phyloP scores from a whole-genome alignment of 2,888 invertebrate genomes.

The Dryomyza anilis region DNA sequence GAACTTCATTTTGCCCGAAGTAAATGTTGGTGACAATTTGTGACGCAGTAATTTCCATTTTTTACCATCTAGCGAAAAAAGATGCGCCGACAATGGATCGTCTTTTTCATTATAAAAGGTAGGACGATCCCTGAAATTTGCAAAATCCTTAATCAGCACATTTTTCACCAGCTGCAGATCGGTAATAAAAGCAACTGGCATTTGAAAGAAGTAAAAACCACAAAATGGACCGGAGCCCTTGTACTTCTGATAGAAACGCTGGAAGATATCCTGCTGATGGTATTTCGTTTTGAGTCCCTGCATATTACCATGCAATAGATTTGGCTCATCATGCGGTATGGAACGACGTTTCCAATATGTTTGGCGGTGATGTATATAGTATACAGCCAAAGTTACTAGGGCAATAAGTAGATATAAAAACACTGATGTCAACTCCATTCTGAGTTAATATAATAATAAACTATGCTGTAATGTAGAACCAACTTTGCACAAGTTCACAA shows the following conservation, averaged over 20 bases:
- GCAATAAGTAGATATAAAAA: too few species aligned
- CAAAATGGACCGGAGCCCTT: constrained; percentile 38
- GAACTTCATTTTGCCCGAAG: constrained; percentile 43
- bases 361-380: too few species aligned
- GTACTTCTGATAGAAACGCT: constrained; percentile 38
- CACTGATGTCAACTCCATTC: too few species aligned
- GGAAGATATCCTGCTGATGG: too few species aligned
- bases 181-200: constrained; percentile 36
- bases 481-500: too few species aligned
- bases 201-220: constrained; percentile 44
- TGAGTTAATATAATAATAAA: too few species aligned
- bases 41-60: constrained; percentile 58
- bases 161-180: constrained; percentile 41
- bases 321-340: too few species aligned
- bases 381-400: too few species aligned
- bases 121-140: constrained; percentile 48
- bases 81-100: constrained; percentile 49
- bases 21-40: constrained; percentile 60
- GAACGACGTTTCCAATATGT: too few species aligned
- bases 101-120: constrained; percentile 42
- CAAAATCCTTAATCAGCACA: constrained; percentile 38
- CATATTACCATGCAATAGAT: too few species aligned
- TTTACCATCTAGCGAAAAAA: constrained; percentile 47
- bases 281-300: too few species aligned
- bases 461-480: too few species aligned